Evolutionary conservation across 2,888 invertebrate species (phyloP).

Genomic region (Hartigia nigra): DNA sequence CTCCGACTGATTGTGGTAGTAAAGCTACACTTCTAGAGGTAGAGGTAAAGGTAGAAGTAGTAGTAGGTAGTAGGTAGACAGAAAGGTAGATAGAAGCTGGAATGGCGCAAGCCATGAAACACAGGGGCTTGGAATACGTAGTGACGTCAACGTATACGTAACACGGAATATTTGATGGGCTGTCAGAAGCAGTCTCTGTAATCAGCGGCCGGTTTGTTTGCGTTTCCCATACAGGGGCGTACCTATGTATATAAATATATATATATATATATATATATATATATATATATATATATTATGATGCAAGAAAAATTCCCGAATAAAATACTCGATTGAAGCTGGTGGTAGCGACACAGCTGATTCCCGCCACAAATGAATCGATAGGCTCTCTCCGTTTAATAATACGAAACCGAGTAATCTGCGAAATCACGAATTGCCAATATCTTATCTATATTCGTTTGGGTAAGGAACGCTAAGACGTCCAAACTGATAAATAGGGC

Average conservation of each 20-base stretch:
- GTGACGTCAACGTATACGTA: slow-evolving; percentile 62
- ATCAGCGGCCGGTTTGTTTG: slow-evolving; percentile 64
- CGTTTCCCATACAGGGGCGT: slow-evolving; percentile 49
- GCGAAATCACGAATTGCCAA: too few relatives aligned
- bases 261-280: slow-evolving; percentile 27
- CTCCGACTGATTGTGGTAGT: not conserved
- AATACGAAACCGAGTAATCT: too few relatives aligned
- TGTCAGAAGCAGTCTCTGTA: slow-evolving; percentile 65
- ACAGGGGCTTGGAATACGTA: slow-evolving; percentile 56
- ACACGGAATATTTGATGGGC: slow-evolving; percentile 64
- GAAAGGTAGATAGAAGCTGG: slow-evolving; percentile 21
- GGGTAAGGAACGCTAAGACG: too few relatives aligned
- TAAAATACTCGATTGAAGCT: too few relatives aligned
- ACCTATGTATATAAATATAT: slow-evolving; percentile 23
- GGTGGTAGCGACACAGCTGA: too few relatives aligned
- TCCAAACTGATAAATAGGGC: too few relatives aligned
- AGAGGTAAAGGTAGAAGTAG: slow-evolving; percentile 27
- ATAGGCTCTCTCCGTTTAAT: too few relatives aligned
- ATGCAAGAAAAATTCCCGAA: too few relatives aligned
- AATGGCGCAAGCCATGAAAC: slow-evolving; percentile 36
- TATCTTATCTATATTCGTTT: too few relatives aligned
- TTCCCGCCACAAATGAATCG: too few relatives aligned
- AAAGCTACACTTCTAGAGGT: slow-evolving; percentile 18
- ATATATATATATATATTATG: slow-evolving; percentile 10
- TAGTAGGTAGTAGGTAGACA: slow-evolving; percentile 14